Evolutionary conservation across 2,113 vertebrate genomes (phyloP).

Genomic region (Galemys pyrenaicus): DNA sequence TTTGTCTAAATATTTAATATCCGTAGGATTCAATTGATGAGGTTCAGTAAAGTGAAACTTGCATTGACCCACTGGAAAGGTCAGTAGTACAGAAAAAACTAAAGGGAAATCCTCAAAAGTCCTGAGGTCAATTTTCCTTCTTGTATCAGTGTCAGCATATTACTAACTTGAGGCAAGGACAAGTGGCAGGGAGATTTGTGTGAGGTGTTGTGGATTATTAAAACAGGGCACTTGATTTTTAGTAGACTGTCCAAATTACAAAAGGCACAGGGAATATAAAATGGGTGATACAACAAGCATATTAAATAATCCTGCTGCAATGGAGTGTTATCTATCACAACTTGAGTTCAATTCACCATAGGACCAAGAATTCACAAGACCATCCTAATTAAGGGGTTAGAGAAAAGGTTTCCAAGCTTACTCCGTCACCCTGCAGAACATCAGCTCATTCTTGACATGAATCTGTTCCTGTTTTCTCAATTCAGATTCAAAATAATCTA

Average conservation of each 20-base stretch:
- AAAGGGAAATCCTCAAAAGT: background rate
- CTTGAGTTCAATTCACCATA: background rate
- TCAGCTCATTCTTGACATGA: background rate
- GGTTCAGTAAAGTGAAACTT: background rate
- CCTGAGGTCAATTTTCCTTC: background rate
- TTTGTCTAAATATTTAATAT: background rate
- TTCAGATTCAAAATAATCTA: background rate
- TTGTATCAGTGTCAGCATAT: background rate
- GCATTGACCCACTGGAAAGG: background rate
- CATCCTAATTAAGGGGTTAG: too few species aligned
- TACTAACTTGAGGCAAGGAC: background rate
- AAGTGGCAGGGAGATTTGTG: background rate
- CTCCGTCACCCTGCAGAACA: too few species aligned
- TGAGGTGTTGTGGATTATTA: too few species aligned
- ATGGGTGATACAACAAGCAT: too few species aligned
- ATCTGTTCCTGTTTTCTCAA: background rate
- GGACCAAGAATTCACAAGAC: background rate
- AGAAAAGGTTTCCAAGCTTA: background rate
- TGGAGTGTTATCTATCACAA: background rate
- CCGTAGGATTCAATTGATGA: background rate
- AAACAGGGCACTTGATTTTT: background rate
- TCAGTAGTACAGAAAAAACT: background rate
- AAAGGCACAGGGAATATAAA: background rate
- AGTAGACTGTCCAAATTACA: background rate
- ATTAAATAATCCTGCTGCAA: background rate